Evolutionary conservation across 92 coral and sea anemone genomes (phyloP).

Genomic region (Palythoa grandis): DNA sequence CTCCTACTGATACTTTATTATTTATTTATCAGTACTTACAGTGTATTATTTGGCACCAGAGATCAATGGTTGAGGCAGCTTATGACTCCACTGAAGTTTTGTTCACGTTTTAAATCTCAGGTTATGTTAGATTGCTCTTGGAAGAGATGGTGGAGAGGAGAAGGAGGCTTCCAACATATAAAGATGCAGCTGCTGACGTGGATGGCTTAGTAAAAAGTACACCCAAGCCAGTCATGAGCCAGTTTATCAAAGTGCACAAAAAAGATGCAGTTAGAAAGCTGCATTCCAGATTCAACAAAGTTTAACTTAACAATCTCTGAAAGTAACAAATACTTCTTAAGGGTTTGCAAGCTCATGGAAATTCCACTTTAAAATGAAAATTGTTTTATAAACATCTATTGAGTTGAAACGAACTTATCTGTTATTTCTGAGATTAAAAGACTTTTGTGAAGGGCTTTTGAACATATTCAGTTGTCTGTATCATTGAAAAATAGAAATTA

Average conservation of each 20-base stretch:
- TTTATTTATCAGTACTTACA: slow-evolving; percentile 1
- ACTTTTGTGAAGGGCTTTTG: neutral
- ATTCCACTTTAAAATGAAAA: neutral
- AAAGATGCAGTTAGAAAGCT: slow-evolving; percentile 4
- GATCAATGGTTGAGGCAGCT: neutral
- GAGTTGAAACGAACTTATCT: neutral
- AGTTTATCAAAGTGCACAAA: slow-evolving; percentile 14
- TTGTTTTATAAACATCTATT: neutral
- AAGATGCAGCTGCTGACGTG: slow-evolving; percentile 25
- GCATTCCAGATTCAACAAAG: slow-evolving; percentile 28
- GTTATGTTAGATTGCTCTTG: slow-evolving; percentile 11
- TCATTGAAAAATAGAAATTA: neutral
- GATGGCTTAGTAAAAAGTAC: slow-evolving; percentile 10
- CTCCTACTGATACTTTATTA: neutral
- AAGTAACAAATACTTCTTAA: neutral
- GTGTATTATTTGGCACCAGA: neutral
- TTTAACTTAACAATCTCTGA: neutral
- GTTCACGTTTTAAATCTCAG: neutral
- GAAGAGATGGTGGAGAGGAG: slow-evolving; percentile 23
- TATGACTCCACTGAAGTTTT: neutral
- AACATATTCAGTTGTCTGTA: neutral
- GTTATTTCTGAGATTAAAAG: neutral
- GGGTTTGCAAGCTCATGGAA: neutral
- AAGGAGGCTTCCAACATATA: slow-evolving; percentile 42
- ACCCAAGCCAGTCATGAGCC: slow-evolving; percentile 11